phyloP scores from a whole-genome alignment of 2,888 invertebrate species.

The Thera britannica region DNA sequence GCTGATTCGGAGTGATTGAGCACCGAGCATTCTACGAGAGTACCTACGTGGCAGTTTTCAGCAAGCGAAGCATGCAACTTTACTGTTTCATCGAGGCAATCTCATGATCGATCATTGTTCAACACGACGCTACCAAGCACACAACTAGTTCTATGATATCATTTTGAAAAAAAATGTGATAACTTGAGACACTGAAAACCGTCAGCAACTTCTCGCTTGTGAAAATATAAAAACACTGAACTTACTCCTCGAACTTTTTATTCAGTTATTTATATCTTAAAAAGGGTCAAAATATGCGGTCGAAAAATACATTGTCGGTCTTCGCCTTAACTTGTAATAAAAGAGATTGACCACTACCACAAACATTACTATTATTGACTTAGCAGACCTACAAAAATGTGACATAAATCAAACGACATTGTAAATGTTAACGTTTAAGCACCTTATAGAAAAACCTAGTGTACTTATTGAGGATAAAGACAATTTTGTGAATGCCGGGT shows the following conservation, averaged over 20 bases:
- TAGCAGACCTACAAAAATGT: too few species aligned
- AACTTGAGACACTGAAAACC: not conserved
- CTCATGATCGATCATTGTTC: slow-evolving; percentile 27
- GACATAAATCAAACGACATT: too few species aligned
- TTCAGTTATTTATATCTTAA: too few species aligned
- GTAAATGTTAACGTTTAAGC: too few species aligned
- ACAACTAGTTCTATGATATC: not conserved
- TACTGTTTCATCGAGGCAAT: slow-evolving; percentile 26
- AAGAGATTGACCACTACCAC: too few species aligned
- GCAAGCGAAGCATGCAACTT: slow-evolving; percentile 30
- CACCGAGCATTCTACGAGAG: slow-evolving; percentile 20
- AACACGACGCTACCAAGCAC: slow-evolving; percentile 3
- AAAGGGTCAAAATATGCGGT: too few species aligned
- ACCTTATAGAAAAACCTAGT: not conserved
- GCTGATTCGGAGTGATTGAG: slow-evolving; percentile 33
- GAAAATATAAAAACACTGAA: too few species aligned
- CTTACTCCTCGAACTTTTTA: too few species aligned
- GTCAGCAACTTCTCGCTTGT: too few species aligned
- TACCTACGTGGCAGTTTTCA: slow-evolving; percentile 26
- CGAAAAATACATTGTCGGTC: too few species aligned
- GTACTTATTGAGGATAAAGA: not conserved
- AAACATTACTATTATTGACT: too few species aligned
- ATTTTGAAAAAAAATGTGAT: not conserved
- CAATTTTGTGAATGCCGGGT: not conserved
- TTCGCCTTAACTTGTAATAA: too few species aligned